A percentile compares a stretch with the other conserved stretches of the same genome.
phyloP scores from a whole-genome alignment of 2,888 invertebrate species.

The Dryocosmus kuriphilus region DNA sequence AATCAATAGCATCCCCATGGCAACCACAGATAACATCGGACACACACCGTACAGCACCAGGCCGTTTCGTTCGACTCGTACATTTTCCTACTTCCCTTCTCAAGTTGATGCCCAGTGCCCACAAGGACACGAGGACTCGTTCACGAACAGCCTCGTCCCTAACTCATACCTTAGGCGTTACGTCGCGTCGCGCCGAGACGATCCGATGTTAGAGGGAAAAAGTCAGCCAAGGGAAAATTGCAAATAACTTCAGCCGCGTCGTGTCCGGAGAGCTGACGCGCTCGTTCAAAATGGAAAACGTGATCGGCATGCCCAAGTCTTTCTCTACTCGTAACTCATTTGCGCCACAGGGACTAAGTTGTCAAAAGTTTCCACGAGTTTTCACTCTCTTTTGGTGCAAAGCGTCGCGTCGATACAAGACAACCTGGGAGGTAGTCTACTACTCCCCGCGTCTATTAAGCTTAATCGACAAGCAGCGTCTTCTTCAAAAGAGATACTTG shows the following conservation, averaged over 20 bases:
- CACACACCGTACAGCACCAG: slow-evolving; percentile 72
- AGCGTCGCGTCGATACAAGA: not conserved
- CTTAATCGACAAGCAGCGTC: not conserved
- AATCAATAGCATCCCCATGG: slow-evolving; percentile 78
- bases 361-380: slow-evolving; percentile 26
- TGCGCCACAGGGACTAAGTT: slow-evolving; percentile 38
- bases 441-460: not conserved
- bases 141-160: slow-evolving; percentile 37
- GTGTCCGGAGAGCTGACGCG: slow-evolving; percentile 26
- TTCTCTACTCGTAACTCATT: slow-evolving; percentile 24
- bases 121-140: slow-evolving; percentile 44
- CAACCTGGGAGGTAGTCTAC: not conserved
- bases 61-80: slow-evolving; percentile 55
- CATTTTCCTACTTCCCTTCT: slow-evolving; percentile 61
- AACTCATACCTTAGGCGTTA: slow-evolving; percentile 52
- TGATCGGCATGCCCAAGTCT: slow-evolving; percentile 19
- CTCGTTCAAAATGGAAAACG: slow-evolving; percentile 41
- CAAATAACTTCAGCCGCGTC: slow-evolving; percentile 28
- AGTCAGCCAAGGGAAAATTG: slow-evolving; percentile 32
- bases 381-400: slow-evolving; percentile 31
- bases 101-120: slow-evolving; percentile 50
- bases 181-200: no score
- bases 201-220: slow-evolving; percentile 25
- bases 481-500: not conserved
- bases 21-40: slow-evolving; percentile 78